Base-by-base conservation (phyloP, 92 coral and sea anemone species). In the Nematostella vectensis region DNA sequence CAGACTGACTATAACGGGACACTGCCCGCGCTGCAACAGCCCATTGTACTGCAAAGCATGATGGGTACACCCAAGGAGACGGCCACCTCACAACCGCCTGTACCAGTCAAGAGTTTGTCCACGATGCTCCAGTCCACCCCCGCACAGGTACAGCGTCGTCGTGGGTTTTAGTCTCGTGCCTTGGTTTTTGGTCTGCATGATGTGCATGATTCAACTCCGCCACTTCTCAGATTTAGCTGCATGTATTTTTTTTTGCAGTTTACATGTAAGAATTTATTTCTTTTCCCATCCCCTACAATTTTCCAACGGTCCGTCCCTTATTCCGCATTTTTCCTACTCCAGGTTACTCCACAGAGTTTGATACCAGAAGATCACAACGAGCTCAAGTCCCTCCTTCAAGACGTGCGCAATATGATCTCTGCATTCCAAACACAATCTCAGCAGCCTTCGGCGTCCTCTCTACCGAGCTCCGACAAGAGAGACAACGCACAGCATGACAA, bases 351-450 rank as follows among this genome's bases (percentile, higher is more conserved):
- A n/a, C n/a, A n/a, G n/a, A n/a, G n/a, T n/a, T n/a, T n/a, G n/a
- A n/a, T n/a, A n/a, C n/a, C n/a, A n/a, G n/a, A n/a, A n/a, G 84
- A 42, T 31, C 65, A 71, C 27, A 71, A 78, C 6, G 94, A 84
- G 57, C 77, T 84, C 31, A 85, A 71, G 40, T 50, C 67, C 1
- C 55, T 85, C 22, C 47, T 85, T 11, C 77, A 65, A 29, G 94
- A 85, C 51, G 86, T 85, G 27, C 71, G 94, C 3, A 79, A 75
- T 2, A 29, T 84, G 49, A 80, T 85, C 40, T 70, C 65, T 30
- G 80, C 80, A 39, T 85, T 80, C 50, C 94, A 85, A 54, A 59
- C 83, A 0, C 87, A 75, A 55, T 70, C 70, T 0, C 64, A 66
- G 29, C 67, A 78, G 54, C 10, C 60, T 11, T 55, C 72, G 11